Percentiles rank a stretch among this genome's conserved stretches.
Evolutionary conservation across 2,113 vertebrate genomes (phyloP).

Genomic region (Spheniscus mendiculus): DNA sequence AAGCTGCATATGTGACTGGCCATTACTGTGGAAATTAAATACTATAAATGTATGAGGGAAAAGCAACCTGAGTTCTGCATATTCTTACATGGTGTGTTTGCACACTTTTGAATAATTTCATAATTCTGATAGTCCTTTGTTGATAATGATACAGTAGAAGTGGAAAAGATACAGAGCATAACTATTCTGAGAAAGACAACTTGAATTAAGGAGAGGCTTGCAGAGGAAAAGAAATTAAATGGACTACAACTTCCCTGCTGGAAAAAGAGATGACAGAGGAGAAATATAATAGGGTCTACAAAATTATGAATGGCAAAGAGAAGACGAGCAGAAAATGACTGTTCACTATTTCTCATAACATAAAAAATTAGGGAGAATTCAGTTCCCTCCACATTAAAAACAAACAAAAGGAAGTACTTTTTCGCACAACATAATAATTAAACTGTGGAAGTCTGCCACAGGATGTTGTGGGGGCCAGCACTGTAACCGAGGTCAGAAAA

Average conservation of each 20-base stretch:
- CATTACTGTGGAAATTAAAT: not conserved
- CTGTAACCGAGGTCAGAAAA: constrained; percentile 12
- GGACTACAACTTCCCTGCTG: not conserved
- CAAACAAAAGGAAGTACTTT: constrained; percentile 33
- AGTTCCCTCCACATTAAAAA: not conserved
- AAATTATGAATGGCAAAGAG: not conserved
- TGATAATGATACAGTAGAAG: not conserved
- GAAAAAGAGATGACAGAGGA: not conserved
- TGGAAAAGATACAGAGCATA: not conserved
- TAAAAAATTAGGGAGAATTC: not conserved
- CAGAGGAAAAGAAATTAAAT: not conserved
- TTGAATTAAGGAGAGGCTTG: not conserved
- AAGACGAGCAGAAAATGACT: constrained; percentile 32
- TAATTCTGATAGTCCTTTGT: not conserved
- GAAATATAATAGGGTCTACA: not conserved
- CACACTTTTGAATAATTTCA: not conserved
- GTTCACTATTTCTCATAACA: not conserved
- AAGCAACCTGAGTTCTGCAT: not conserved
- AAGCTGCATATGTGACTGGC: not conserved
- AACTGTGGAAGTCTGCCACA: constrained; percentile 2
- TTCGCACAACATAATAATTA: not conserved
- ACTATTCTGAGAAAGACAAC: not conserved
- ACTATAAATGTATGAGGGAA: not conserved
- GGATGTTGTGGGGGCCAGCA: constrained; percentile 5
- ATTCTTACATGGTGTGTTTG: not conserved